Evolutionary conservation across 92 coral and sea anemone species (phyloP).

Genomic region (Porites evermanni): DNA sequence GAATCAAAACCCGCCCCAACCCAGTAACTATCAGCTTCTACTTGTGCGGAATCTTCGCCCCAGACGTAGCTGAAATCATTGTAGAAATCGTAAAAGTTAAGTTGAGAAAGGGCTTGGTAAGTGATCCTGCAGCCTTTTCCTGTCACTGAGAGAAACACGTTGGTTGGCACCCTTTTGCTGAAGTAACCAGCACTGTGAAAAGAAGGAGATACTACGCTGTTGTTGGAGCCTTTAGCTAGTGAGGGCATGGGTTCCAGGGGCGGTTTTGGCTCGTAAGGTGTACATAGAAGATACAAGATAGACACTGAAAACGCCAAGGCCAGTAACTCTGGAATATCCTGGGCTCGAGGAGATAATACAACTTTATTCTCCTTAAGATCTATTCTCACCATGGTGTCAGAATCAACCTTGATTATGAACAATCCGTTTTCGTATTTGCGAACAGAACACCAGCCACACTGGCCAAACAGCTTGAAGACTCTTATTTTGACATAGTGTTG

Average conservation of each 20-base stretch:
- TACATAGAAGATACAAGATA: slow-evolving; percentile 51
- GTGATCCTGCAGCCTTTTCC: neutral
- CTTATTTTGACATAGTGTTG: slow-evolving; percentile 28
- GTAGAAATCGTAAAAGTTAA: neutral
- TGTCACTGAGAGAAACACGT: slow-evolving; percentile 27
- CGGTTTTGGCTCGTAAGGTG: slow-evolving; percentile 42
- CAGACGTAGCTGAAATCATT: neutral
- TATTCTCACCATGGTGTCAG: slow-evolving; percentile 17
- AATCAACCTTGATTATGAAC: slow-evolving; percentile 42
- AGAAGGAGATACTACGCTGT: slow-evolving; percentile 26
- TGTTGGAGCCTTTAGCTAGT: neutral
- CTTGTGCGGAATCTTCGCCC: slow-evolving; percentile 7
- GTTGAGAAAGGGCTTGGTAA: neutral
- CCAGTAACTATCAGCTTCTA: slow-evolving; percentile 31
- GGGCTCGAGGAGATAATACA: slow-evolving; percentile 27
- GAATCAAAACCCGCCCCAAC: slow-evolving; percentile 25
- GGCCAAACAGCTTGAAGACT: slow-evolving; percentile 9
- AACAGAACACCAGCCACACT: slow-evolving; percentile 63
- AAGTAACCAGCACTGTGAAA: slow-evolving; percentile 49
- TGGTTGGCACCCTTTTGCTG: slow-evolving; percentile 59
- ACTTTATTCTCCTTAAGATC: slow-evolving; percentile 2
- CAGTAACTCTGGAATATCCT: slow-evolving; percentile 51
- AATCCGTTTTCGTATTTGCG: slow-evolving; percentile 32
- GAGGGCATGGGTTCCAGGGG: slow-evolving; percentile 38
- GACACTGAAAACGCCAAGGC: slow-evolving; percentile 57